A percentile compares a stretch with the other conserved stretches of the same genome.
Evolutionary conservation across 2,797 vertebrate species (phyloP).

Genomic region (Myioborus melanocephalus): DNA sequence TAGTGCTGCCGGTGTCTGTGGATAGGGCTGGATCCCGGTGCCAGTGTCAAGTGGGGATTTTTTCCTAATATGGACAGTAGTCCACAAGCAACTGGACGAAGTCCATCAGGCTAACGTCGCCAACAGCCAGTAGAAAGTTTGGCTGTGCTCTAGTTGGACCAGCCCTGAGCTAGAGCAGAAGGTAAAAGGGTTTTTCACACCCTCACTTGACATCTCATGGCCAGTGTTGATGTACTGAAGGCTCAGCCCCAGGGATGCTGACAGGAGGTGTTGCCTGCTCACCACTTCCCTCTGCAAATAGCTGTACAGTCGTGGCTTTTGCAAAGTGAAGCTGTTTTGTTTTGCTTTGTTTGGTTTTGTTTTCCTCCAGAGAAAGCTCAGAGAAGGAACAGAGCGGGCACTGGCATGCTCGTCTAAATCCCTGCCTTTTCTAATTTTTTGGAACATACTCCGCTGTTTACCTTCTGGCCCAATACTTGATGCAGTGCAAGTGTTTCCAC

Average conservation of each 20-base stretch:
- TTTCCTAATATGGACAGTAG: slow-evolving; percentile 47
- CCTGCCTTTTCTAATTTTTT: not conserved
- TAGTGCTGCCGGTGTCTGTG: not conserved
- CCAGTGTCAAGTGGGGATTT: slow-evolving; percentile 19
- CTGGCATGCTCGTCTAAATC: not conserved
- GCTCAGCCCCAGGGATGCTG: not conserved
- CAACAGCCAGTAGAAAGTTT: not conserved
- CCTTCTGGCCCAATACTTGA: not conserved
- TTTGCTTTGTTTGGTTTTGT: not conserved
- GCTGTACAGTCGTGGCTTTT: not conserved
- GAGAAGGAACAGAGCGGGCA: not conserved
- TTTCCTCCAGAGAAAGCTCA: not conserved
- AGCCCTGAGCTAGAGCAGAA: not conserved
- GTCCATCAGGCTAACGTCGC: not conserved
- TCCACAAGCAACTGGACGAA: slow-evolving; percentile 21
- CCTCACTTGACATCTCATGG: rapidly evolving
- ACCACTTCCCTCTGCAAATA: not conserved
- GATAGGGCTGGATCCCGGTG: not conserved
- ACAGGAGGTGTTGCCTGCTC: not conserved
- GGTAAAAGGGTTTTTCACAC: not conserved
- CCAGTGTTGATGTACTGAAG: not conserved
- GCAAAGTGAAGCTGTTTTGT: not conserved
- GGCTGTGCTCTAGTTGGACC: not conserved
- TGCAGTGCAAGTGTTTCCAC: not conserved
- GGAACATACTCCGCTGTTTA: not conserved